Conservation (phyloP, 1,140 invertebrate species). For the Drosophila funebris region DNA sequence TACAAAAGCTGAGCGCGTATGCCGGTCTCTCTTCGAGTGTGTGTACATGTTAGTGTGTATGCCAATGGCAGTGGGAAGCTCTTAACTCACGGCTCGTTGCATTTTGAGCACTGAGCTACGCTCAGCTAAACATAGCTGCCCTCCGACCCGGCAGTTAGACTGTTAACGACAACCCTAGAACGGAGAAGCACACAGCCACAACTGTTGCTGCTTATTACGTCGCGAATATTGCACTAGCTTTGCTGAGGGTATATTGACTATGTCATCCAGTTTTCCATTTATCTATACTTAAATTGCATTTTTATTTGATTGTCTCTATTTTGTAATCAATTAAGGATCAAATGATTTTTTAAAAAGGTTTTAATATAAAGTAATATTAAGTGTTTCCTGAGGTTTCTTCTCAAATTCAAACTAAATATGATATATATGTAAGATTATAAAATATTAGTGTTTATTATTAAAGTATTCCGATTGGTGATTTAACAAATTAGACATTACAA, state of each 20-base stretch:
- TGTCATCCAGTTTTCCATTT: neutral
- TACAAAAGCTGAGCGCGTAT: slow-evolving; percentile 59
- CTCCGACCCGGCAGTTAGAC: neutral
- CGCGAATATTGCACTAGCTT: neutral
- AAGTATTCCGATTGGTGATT: no score
- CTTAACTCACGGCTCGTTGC: slow-evolving; percentile 59
- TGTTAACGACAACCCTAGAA: slow-evolving; percentile 11
- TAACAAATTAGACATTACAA: no score
- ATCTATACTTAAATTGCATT: neutral
- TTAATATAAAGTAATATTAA: no score
- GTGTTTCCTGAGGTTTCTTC: no score
- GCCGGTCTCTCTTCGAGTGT: slow-evolving; percentile 25
- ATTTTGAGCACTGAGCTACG: slow-evolving; percentile 53
- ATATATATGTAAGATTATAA: no score
- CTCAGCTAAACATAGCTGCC: slow-evolving; percentile 28
- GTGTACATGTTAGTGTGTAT: slow-evolving; percentile 38
- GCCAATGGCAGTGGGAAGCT: slow-evolving; percentile 44
- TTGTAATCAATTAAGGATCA: no score
- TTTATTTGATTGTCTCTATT: no score
- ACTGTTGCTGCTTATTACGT: slow-evolving; percentile 66
- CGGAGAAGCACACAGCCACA: slow-evolving; percentile 19
- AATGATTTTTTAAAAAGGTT: no score
- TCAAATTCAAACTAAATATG: no score
- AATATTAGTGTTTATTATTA: no score
- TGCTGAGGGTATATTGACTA: neutral